These are phyloP conservation scores for Tragelaphus buxtoni DNA, from an alignment of 2,113 vertebrate genomes.

Conservation along the genomic window DNA sequence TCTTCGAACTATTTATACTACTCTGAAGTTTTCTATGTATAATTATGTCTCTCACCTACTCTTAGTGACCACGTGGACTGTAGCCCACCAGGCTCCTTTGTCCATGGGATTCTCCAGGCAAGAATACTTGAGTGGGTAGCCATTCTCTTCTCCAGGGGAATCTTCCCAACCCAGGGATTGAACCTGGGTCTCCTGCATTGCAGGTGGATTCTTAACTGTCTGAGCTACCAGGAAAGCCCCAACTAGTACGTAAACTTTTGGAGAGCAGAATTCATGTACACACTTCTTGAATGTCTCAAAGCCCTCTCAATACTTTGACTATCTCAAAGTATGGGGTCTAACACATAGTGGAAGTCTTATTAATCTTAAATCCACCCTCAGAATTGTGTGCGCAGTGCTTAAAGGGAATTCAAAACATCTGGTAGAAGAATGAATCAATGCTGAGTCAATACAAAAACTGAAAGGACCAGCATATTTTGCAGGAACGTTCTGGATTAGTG, in stretches of 20 bases:
- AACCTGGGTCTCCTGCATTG: neutral
- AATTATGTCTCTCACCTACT: neutral
- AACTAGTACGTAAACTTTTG: neutral
- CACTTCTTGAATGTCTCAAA: neutral
- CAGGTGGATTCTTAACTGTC: neutral
- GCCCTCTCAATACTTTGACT: neutral
- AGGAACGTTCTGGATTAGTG: constrained; percentile 38
- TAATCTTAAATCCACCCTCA: neutral
- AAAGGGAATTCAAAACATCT: constrained; percentile 13
- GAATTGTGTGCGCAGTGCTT: neutral
- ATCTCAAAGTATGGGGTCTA: neutral
- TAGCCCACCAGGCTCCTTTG: neutral
- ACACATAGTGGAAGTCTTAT: neutral
- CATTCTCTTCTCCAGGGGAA: neutral
- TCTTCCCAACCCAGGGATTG: neutral
- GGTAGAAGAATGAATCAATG: constrained; percentile 9
- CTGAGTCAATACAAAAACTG: constrained; percentile 30
- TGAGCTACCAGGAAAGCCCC: neutral
- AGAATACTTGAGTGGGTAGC: neutral
- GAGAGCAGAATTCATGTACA: neutral
- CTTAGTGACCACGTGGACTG: neutral
- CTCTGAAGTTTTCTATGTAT: neutral
- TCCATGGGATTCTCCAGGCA: neutral
- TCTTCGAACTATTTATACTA: neutral
- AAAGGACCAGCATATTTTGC: constrained; percentile 29